Evolutionary conservation across 2,797 vertebrate genomes (phyloP), one percentile per base, ranked within the genome.

Genomic region (Pelobates cultripes): DNA sequence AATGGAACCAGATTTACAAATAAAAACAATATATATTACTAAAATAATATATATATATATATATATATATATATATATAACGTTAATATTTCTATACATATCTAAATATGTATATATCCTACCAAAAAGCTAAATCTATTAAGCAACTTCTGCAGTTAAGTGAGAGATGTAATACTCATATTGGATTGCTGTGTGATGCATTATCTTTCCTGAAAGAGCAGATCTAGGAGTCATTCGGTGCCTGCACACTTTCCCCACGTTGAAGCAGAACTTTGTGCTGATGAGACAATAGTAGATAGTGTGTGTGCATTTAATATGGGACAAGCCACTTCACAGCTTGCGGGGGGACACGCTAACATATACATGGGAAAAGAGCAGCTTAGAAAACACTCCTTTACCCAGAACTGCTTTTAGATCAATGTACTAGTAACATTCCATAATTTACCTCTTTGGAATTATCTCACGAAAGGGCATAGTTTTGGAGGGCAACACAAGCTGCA

Each of bases 251-350:
- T 86, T 88, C 81, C 91, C 93, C 87, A 91, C 91, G 89, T 89
- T 89, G 75, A 88, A 83, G 89, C 91, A 91, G 92, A 97, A 96
- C 95, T 96, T 96, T 93, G 93, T 92, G 91, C 93, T 92, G 94
- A 94, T 93, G 92, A 95, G 94, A 96, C 95, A 96, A 96, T 94
- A 94, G 94, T 93, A 89, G 89, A 94, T 88, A 92, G 86, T 87
- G 87, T 86, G 94, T 86, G 94, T 92, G 94, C 91, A 93, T 94
- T 93, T 93, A 94, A 94, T 94, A 90, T 89, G 92, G 93, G 85
- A 86, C 89, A 87, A 87, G 89, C 92, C 93, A 93, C 89, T 88
- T 85, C 75, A 3, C 75, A 72, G 70, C 73, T 85, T 85, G 89
- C 93, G 93, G 93, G 89, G 89, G 28, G 89, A 85, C 80, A 17